Percentiles rank a stretch among this genome's conserved stretches.
These are phyloP conservation scores for Trichacis sp. DNA, from an alignment of 2,888 invertebrate species.

Conservation along the genomic window DNA sequence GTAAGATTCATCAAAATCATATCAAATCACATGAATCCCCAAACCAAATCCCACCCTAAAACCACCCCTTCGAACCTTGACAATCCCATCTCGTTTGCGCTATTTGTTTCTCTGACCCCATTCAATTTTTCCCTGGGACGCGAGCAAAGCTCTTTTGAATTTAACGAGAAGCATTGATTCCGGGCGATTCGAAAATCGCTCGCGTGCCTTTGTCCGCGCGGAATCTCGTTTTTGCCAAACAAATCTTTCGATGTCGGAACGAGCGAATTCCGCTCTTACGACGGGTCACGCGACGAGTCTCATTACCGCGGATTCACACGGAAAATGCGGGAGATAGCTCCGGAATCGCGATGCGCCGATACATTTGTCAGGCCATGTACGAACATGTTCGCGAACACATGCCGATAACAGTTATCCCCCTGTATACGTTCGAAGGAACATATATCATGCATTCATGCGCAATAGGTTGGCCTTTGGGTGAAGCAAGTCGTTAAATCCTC, in stretches of 20 bases:
- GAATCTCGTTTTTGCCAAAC: conserved; percentile 7
- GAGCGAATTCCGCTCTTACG: no score
- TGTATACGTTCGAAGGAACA: conserved; percentile 21
- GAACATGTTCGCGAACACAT: conserved; percentile 18
- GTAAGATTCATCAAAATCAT: no score
- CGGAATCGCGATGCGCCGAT: conserved; percentile 15
- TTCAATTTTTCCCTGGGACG: conserved; percentile 25
- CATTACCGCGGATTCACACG: conserved; percentile 25
- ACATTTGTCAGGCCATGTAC: conserved; percentile 18
- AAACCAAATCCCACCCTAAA: no score
- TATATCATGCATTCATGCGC: conserved; percentile 28
- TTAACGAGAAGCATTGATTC: conserved; percentile 28
- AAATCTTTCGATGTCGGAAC: background rate
- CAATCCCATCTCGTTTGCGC: conserved; percentile 26
- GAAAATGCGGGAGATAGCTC: conserved; percentile 10
- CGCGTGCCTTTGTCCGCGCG: background rate
- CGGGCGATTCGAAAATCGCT: conserved; percentile 8
- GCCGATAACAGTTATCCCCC: conserved; percentile 31
- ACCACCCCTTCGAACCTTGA: no score
- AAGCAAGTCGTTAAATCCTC: conserved; percentile 30
- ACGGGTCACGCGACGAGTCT: background rate
- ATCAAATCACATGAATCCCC: no score
- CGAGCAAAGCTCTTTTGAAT: conserved; percentile 21
- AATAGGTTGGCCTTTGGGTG: conserved; percentile 17
- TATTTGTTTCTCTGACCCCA: conserved; percentile 21